Evolutionary conservation across 2,888 invertebrate species (phyloP), one percentile per base, ranked within the genome.

Genomic region (Argyresthia goedartella): DNA sequence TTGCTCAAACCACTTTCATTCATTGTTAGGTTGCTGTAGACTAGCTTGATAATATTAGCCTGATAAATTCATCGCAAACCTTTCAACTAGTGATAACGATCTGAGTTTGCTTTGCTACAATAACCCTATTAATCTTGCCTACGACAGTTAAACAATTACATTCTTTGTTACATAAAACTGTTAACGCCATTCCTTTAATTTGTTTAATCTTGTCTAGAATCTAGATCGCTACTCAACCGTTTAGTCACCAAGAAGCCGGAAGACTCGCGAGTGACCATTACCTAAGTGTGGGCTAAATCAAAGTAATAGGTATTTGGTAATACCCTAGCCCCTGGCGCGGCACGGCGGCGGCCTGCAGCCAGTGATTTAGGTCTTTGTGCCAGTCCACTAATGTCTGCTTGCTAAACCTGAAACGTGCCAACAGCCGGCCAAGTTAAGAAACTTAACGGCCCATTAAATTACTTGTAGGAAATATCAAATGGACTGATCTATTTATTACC

Each of bases 401-500:
- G 62, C 63, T 65, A 66, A 67, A 67, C 57, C 39, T 9, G 54
- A 53, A 53, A 55, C 58, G 53, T 54, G 53, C 14, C 60, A 57
- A 59, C 64, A 64, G 62, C 53, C 57, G 54, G 25, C 25, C 25
- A 25, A 25, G 60, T 66, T 66, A 60, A 61, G 62, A 63, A 63
- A 67, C 51, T 15, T 51, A 54, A 56, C 33, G 47, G 53, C 25
- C 54, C 45, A 52, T 55, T 57, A 56, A 60, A 60, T 58, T 55
- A 57, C 39, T 39, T 9, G 39, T 3, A 39, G 39, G 39, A 39
- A 39, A 39, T 25, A 25, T 25, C 25, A 25, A 25, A 25, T 25
- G 25, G 25, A 25, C 6, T 25, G 25, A 25, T 25, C 25, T 25
- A 25, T 25, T 25, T 25, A 25, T 25, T 25, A 25, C 25, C 25